These are phyloP conservation scores for Neogale vison DNA, from an alignment of 2,113 vertebrate genomes.

Conservation along the genomic window DNA sequence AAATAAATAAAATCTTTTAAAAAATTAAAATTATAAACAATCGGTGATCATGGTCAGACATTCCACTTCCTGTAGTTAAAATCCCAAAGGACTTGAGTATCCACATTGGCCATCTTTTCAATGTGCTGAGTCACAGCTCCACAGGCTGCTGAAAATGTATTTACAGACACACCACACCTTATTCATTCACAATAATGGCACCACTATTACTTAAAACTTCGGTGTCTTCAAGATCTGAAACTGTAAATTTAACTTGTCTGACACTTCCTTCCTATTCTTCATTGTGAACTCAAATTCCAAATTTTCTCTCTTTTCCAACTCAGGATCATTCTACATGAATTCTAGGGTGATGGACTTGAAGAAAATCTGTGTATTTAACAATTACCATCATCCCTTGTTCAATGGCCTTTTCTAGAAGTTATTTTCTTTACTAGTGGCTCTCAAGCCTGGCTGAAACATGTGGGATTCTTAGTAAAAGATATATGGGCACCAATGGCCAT, in stretches of 20 bases:
- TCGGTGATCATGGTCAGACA: background rate
- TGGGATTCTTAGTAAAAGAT: background rate
- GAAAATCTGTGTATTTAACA: background rate
- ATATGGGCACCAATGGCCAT: fast-evolving
- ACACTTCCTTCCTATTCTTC: background rate
- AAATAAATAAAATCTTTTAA: background rate
- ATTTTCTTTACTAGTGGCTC: background rate
- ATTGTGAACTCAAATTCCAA: background rate
- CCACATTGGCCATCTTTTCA: background rate
- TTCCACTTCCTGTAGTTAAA: background rate
- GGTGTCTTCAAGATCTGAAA: background rate
- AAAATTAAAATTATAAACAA: background rate
- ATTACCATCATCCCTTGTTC: fast-evolving
- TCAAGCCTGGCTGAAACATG: background rate
- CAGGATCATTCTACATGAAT: background rate
- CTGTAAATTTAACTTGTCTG: background rate
- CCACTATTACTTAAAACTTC: background rate
- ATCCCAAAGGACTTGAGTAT: background rate
- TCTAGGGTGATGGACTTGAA: background rate
- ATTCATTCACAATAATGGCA: background rate
- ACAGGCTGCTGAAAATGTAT: background rate
- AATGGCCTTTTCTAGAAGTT: background rate
- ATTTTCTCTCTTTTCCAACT: background rate
- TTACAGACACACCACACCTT: background rate
- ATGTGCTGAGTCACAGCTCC: background rate